phyloP scores from a whole-genome alignment of 2,888 invertebrate genomes.

The Heterodera filipjevi region DNA sequence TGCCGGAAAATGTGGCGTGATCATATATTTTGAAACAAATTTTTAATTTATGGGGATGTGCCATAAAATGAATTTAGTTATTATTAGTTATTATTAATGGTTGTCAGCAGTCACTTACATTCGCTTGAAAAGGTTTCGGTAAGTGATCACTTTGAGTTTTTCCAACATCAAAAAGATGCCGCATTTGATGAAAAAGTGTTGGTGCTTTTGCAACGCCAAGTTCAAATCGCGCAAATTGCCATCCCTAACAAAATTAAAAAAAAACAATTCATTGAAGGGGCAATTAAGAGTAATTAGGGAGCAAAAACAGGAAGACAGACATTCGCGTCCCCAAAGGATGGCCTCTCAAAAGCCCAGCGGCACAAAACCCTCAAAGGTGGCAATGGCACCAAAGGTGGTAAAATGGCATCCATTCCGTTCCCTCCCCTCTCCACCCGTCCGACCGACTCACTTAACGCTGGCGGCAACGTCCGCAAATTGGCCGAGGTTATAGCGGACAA shows the following conservation, averaged over 20 bases:
- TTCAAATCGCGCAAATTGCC: constrained; percentile 76
- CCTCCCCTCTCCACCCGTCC: neutral
- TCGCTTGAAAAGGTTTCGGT: constrained; percentile 92
- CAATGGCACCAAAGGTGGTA: too few relatives aligned
- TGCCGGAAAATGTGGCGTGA: too few relatives aligned
- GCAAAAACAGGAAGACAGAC: too few relatives aligned
- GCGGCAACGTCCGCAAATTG: constrained; percentile 87
- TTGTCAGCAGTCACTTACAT: constrained; percentile 74
- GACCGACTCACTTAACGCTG: constrained; percentile 74
- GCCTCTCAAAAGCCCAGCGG: too few relatives aligned
- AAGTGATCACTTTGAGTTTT: constrained; percentile 90
- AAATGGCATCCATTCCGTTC: neutral
- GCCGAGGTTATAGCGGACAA: constrained; percentile 85
- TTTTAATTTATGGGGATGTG: too few relatives aligned
- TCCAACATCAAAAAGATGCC: constrained; percentile 97
- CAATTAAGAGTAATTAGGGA: neutral
- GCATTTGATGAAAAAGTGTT: constrained; percentile 88
- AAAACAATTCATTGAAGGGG: neutral
- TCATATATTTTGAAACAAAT: too few relatives aligned
- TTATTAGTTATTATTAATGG: too few relatives aligned
- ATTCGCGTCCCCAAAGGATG: too few relatives aligned
- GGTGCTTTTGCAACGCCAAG: constrained; percentile 73
- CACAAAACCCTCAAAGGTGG: too few relatives aligned
- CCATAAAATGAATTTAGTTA: too few relatives aligned
- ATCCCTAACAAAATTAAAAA: constrained; percentile 68